A percentile compares a stretch with the other conserved stretches of the same genome.
Conservation (phyloP, 2,113 vertebrate genomes). For the Osmerus eperlanus region DNA sequence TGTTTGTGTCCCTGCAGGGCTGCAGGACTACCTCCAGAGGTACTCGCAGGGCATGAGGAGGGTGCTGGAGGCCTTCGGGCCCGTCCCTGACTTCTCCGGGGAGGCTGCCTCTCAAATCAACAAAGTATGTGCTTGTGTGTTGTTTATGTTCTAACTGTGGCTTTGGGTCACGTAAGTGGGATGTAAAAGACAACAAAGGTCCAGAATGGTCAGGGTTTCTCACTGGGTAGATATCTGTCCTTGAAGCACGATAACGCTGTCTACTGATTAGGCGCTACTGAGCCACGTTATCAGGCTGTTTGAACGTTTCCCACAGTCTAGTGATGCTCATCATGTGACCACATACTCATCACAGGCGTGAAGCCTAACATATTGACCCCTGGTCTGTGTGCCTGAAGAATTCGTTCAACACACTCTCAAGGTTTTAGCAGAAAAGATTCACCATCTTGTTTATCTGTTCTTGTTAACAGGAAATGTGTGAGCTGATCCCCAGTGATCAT, state of each 20-base stretch:
- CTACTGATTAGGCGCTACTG: slow-evolving; percentile 6
- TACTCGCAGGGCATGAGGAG: slow-evolving; percentile 79
- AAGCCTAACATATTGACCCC: background rate
- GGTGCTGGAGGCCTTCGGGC: slow-evolving; percentile 82
- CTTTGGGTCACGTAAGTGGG: background rate
- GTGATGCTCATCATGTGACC: slow-evolving; percentile 17
- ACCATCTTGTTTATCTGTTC: background rate
- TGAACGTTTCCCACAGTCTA: slow-evolving; percentile 15
- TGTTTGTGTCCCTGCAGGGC: slow-evolving; percentile 68
- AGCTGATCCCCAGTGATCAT: slow-evolving; percentile 75
- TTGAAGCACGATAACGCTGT: background rate
- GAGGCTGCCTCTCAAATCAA: slow-evolving; percentile 72
- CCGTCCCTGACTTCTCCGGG: slow-evolving; percentile 82
- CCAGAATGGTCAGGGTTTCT: slow-evolving; percentile 22
- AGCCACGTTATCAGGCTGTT: slow-evolving; percentile 38
- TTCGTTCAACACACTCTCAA: too few species aligned
- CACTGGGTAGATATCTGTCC: slow-evolving; percentile 11
- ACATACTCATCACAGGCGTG: slow-evolving; percentile 15
- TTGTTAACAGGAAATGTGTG: slow-evolving; percentile 79
- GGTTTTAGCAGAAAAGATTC: background rate
- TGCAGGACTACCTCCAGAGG: slow-evolving; percentile 82
- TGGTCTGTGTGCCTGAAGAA: background rate
- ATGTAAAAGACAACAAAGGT: slow-evolving; percentile 18
- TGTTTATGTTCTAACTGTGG: background rate
- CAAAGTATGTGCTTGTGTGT: slow-evolving; percentile 67